Percentiles rank a stretch among this genome's conserved stretches.
Conservation (phyloP, 30 jellyfish, hydroid and myxozoan species). For the Hydractinia echinata region DNA sequence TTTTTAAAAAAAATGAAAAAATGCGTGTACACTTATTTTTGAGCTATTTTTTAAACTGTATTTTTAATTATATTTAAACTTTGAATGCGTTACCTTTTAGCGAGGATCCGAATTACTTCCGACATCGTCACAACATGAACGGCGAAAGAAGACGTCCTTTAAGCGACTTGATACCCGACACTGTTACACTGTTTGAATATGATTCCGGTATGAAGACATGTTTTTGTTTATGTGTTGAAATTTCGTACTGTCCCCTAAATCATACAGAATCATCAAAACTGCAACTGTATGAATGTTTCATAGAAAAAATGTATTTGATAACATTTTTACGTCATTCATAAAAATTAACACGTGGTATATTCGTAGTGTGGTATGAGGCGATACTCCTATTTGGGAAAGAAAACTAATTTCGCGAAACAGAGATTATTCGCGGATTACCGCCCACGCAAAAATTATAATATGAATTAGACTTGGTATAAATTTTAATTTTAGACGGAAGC, state of each 20-base stretch:
- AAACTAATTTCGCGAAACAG: no score
- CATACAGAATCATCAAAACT: no score
- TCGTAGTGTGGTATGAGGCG: no score
- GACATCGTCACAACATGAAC: not conserved
- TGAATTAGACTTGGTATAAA: not conserved
- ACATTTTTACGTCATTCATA: no score
- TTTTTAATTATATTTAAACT: not conserved
- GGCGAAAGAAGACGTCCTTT: conserved; percentile 6
- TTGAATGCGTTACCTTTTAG: not conserved
- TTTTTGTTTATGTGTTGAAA: no score
- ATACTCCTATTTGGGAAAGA: no score
- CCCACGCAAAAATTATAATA: not conserved
- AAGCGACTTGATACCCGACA: conserved; percentile 35
- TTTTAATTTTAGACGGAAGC: conserved; percentile 38
- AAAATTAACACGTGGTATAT: no score
- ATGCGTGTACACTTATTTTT: no score
- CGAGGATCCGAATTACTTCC: conserved; percentile 8
- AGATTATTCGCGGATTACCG: not conserved
- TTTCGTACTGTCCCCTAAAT: no score
- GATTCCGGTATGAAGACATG: not conserved
- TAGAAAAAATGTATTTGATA: no score
- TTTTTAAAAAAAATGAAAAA: no score
- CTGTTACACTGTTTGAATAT: conserved; percentile 6
- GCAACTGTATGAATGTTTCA: no score
- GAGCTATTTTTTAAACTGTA: not conserved